Percentiles rank a stretch among this genome's conserved stretches.
phyloP scores from a whole-genome alignment of 2,888 invertebrate species.

The Eristalis arbustorum region DNA sequence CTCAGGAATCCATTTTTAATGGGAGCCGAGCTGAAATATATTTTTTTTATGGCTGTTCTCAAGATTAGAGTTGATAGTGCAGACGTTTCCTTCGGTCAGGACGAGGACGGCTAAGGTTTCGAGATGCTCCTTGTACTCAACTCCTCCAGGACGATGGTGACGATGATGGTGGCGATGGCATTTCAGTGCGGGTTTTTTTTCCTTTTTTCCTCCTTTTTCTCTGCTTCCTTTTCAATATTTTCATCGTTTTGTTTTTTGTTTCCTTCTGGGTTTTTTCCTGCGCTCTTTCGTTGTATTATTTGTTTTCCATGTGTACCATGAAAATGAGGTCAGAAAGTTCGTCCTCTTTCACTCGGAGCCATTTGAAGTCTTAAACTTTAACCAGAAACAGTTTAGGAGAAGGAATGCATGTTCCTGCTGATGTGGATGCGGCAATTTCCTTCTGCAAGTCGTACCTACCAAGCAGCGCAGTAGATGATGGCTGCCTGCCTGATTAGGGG shows the following conservation, averaged over 20 bases:
- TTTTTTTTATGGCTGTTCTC: constrained; percentile 57
- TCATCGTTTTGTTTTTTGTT: neutral
- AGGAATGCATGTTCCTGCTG: constrained; percentile 61
- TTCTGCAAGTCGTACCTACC: constrained; percentile 18
- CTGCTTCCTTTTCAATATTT: neutral
- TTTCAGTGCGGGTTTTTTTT: constrained; percentile 23
- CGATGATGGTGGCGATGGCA: constrained; percentile 13
- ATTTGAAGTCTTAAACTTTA: constrained; percentile 65
- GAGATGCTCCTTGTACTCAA: neutral
- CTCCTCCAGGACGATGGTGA: neutral
- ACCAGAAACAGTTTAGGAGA: constrained; percentile 54
- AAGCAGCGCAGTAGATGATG: neutral
- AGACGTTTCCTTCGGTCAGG: constrained; percentile 6
- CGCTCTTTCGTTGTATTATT: constrained; percentile 1
- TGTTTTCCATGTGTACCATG: constrained; percentile 43
- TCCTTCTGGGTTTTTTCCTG: neutral
- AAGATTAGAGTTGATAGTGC: constrained; percentile 59
- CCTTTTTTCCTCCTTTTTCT: too few species aligned
- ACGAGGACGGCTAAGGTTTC: neutral
- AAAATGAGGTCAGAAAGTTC: constrained; percentile 64
- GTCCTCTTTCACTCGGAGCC: constrained; percentile 54
- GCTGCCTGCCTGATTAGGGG: constrained; percentile 31
- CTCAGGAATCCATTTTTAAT: constrained; percentile 59
- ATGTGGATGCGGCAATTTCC: constrained; percentile 64
- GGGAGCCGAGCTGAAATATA: constrained; percentile 35